phyloP scores from a whole-genome alignment of 2,888 invertebrate genomes.

The Nomada ruficornis region DNA sequence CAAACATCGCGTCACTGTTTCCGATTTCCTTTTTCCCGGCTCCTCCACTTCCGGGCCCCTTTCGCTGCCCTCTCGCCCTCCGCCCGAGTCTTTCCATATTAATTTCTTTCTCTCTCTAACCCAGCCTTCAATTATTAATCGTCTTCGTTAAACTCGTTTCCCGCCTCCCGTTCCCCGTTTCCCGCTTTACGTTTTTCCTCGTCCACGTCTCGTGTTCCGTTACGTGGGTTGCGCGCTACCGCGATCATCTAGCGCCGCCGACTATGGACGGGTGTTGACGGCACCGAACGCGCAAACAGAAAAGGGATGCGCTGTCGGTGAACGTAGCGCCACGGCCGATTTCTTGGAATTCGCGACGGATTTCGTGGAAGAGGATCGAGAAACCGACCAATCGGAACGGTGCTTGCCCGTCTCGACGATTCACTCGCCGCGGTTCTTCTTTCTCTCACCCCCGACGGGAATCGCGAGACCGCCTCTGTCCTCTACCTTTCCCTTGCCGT shows the following conservation, averaged over 20 bases:
- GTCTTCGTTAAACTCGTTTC: neutral
- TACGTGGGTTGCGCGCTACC: conserved; percentile 14
- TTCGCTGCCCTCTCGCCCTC: neutral
- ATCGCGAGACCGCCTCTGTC: conserved; percentile 43
- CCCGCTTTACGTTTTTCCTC: neutral
- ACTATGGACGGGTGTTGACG: conserved; percentile 33
- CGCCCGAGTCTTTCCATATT: neutral
- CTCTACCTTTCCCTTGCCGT: conserved; percentile 24
- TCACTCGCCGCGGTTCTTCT: conserved; percentile 58
- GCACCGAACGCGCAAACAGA: conserved; percentile 44
- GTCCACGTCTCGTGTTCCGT: neutral
- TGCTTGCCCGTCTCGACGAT: conserved; percentile 29
- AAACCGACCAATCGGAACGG: conserved; percentile 53
- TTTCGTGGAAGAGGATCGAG: conserved; percentile 64
- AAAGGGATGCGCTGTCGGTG: conserved; percentile 51
- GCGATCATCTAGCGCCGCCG: conserved; percentile 41
- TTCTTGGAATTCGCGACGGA: conserved; percentile 63
- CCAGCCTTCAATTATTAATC: neutral
- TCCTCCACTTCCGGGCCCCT: neutral
- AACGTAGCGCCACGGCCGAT: conserved; percentile 48
- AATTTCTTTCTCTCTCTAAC: neutral
- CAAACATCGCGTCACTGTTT: too few species aligned
- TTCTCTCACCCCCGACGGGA: conserved; percentile 30
- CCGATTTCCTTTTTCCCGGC: too few species aligned
- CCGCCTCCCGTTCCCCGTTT: neutral